phyloP scores from a whole-genome alignment of 1,140 invertebrate species.

The Drosophila pandora region DNA sequence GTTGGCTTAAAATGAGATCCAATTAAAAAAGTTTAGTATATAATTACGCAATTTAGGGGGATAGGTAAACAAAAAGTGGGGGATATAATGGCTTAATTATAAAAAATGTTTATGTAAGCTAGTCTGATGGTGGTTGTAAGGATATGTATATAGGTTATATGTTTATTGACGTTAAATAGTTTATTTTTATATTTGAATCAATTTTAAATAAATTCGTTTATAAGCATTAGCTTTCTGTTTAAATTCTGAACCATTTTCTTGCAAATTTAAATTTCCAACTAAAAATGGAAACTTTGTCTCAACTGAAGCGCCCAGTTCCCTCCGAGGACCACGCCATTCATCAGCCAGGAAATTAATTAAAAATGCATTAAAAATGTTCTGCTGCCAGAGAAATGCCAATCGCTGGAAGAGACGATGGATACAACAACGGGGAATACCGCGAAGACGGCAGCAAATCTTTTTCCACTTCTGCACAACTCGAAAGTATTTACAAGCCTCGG shows the following conservation, averaged over 20 bases:
- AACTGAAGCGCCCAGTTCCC: neutral
- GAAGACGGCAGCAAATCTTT: conserved; percentile 65
- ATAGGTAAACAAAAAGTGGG: neutral
- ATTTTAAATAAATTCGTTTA: neutral
- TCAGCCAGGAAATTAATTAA: conserved; percentile 72
- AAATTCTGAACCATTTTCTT: neutral
- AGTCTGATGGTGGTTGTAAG: no score
- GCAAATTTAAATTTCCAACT: conserved; percentile 2
- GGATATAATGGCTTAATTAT: neutral
- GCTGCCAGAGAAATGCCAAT: conserved; percentile 44
- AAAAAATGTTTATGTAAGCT: neutral
- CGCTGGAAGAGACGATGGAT: conserved; percentile 13
- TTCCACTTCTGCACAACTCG: conserved; percentile 71
- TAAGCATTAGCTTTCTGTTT: neutral
- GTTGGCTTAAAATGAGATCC: neutral
- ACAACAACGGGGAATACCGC: conserved; percentile 53
- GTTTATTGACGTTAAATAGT: no score
- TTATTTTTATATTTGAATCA: no score
- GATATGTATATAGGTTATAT: no score
- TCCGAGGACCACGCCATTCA: conserved; percentile 15
- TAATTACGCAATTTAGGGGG: neutral
- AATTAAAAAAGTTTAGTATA: neutral
- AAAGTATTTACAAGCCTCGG: conserved; percentile 79
- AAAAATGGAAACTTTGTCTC: conserved; percentile 38
- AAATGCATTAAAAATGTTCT: conserved; percentile 72